phyloP scores from a whole-genome alignment of 2,888 invertebrate genomes.

The Pyrrhosoma nymphula region DNA sequence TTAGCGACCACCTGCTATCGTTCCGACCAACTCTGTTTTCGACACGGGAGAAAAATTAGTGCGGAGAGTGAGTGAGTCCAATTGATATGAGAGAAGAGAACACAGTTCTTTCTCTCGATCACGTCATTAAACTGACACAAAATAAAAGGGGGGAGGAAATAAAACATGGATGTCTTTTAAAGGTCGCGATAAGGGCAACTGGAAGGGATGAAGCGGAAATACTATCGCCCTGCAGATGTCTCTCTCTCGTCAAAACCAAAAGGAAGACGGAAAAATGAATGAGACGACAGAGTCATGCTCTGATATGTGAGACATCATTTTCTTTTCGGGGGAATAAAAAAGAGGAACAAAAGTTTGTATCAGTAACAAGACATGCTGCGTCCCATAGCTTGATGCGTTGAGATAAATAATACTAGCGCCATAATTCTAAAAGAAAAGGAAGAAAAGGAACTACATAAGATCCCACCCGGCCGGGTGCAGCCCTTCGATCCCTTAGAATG shows the following conservation, averaged over 20 bases:
- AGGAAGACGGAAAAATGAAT: neutral
- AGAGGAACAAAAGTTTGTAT: neutral
- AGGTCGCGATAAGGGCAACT: slow-evolving; percentile 1
- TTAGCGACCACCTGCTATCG: slow-evolving; percentile 50
- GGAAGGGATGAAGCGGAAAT: slow-evolving; percentile 22
- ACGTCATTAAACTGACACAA: neutral
- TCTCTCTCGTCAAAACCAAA: neutral
- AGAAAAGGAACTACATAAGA: neutral
- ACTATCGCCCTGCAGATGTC: slow-evolving; percentile 12
- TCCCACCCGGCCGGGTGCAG: neutral
- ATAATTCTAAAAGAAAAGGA: neutral
- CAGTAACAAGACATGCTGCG: neutral
- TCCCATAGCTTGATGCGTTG: neutral
- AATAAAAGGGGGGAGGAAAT: neutral
- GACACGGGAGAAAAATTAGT: neutral
- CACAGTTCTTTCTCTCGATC: neutral
- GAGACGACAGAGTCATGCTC: neutral
- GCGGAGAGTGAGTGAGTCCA: neutral
- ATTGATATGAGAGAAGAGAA: slow-evolving; percentile 17
- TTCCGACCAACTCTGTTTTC: neutral
- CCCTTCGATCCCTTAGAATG: neutral
- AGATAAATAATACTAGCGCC: neutral
- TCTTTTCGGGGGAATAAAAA: neutral
- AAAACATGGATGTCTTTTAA: neutral
- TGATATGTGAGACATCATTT: neutral